Conservation (phyloP, 2,888 invertebrate species). For the Trisateles emortualis region DNA sequence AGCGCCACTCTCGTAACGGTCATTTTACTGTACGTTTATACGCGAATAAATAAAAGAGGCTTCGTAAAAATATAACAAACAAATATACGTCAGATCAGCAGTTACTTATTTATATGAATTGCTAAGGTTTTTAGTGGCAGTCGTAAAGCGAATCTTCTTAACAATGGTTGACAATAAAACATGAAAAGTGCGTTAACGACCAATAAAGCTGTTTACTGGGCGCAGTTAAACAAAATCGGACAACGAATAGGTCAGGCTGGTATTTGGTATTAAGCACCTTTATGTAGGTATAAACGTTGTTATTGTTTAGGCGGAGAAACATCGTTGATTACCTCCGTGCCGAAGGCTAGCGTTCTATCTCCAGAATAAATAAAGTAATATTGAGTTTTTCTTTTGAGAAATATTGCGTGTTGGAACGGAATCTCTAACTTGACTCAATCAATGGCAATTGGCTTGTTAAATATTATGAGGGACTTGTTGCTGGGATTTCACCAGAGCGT, state of each 20-base stretch:
- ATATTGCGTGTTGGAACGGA: no score
- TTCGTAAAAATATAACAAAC: constrained; percentile 51
- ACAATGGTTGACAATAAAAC: constrained; percentile 82
- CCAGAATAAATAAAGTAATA: no score
- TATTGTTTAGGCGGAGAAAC: constrained; percentile 14
- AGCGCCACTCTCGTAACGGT: background rate
- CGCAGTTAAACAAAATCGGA: constrained; percentile 68
- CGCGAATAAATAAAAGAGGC: constrained; percentile 19
- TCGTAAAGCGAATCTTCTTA: constrained; percentile 78
- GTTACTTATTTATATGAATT: constrained; percentile 71
- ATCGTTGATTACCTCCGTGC: no score
- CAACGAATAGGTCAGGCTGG: constrained; percentile 50
- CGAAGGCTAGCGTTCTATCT: no score
- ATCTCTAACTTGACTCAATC: no score
- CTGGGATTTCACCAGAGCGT: no score
- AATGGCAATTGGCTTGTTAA: no score
- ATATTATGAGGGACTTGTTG: no score
- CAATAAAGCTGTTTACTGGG: constrained; percentile 80
- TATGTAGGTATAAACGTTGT: constrained; percentile 23
- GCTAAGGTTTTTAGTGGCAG: constrained; percentile 67
- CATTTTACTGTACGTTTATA: constrained; percentile 15
- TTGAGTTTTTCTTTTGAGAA: no score
- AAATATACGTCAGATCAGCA: constrained; percentile 55
- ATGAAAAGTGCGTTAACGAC: constrained; percentile 82
- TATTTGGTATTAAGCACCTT: constrained; percentile 34